A percentile compares a stretch with the other conserved stretches of the same genome.
Conservation (phyloP, 2,888 invertebrate genomes). For the Carcina quercana region DNA sequence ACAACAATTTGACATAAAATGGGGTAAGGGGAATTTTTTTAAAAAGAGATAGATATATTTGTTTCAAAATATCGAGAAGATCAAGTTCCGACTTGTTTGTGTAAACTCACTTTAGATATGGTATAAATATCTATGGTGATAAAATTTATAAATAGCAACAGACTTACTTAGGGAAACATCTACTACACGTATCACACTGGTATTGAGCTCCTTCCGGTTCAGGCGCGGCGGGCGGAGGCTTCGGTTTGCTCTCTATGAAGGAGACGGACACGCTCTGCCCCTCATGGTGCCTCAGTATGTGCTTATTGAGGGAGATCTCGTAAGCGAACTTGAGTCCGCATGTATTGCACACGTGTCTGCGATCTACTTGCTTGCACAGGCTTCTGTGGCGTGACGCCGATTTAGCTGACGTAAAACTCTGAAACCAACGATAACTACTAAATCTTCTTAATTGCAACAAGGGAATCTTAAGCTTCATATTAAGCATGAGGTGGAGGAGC, state of each 20-base stretch:
- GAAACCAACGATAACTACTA: constrained; percentile 7
- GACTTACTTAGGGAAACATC: constrained; percentile 73
- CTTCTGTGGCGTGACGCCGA: constrained; percentile 65
- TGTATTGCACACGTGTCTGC: constrained; percentile 45
- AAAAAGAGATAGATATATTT: too few relatives aligned
- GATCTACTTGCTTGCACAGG: constrained; percentile 48
- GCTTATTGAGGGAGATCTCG: constrained; percentile 64
- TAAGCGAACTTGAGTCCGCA: constrained; percentile 60
- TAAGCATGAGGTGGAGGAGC: too few relatives aligned
- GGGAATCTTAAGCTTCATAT: too few relatives aligned
- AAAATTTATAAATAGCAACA: too few relatives aligned
- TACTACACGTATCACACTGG: constrained; percentile 77
- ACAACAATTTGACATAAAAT: too few relatives aligned
- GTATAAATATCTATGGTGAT: too few relatives aligned
- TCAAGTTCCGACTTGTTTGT: too few relatives aligned
- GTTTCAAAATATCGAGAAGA: too few relatives aligned
- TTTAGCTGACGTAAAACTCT: constrained; percentile 27
- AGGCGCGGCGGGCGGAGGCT: not conserved
- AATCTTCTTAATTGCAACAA: too few relatives aligned
- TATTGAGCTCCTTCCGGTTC: constrained; percentile 26
- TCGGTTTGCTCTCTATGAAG: constrained; percentile 38
- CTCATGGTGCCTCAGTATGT: constrained; percentile 53
- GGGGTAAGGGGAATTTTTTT: too few relatives aligned
- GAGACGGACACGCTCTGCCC: constrained; percentile 59
- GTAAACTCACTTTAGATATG: too few relatives aligned